phyloP scores from a whole-genome alignment of 2,797 vertebrate species.

The Callimico goeldii region DNA sequence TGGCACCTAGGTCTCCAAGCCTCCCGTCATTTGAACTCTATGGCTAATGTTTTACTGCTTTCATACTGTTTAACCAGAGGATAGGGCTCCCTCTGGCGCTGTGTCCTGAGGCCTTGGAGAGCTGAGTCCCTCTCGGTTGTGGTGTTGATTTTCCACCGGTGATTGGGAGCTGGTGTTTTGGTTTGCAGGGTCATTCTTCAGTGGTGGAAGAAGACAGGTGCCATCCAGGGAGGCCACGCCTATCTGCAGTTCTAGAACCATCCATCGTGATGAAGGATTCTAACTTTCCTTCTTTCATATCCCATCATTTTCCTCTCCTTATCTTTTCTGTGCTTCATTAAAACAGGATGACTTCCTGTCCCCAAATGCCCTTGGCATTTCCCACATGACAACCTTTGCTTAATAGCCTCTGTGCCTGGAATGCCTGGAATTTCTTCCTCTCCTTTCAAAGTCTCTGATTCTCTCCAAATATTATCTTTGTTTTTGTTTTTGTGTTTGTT shows the following conservation, averaged over 20 bases:
- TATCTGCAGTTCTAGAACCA: not conserved
- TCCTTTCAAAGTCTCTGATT: not conserved
- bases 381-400: not conserved
- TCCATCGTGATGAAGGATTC: not conserved
- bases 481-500: not conserved
- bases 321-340: not conserved
- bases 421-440: not conserved
- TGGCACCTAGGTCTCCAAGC: too few species aligned
- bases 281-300: not conserved
- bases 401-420: not conserved
- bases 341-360: not conserved
- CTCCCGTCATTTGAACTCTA: not conserved
- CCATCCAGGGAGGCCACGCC: not conserved
- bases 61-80: not conserved
- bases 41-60: not conserved
- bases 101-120: not conserved
- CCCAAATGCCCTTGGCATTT: not conserved
- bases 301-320: not conserved
- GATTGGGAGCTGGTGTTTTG: not conserved
- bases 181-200: not conserved
- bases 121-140: rapidly evolving
- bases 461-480: not conserved
- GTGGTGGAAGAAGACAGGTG: not conserved
- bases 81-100: not conserved
- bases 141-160: not conserved